Conservation (phyloP, 1,140 invertebrate species). For the Drosophila pachea region DNA sequence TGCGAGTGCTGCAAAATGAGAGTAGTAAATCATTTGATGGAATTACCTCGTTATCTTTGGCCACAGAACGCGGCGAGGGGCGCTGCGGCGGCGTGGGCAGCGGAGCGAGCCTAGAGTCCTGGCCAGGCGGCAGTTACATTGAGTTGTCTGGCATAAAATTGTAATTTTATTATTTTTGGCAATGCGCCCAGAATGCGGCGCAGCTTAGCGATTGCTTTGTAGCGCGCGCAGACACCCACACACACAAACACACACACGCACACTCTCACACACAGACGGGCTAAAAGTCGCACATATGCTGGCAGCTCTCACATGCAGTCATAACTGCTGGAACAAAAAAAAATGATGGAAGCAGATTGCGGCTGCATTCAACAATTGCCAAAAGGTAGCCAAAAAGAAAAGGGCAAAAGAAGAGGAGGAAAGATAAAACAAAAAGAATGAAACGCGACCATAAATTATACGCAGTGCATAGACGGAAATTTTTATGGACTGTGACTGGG, state of each 20-base stretch:
- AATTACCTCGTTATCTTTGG: conserved; percentile 76
- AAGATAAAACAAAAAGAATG: conserved; percentile 27
- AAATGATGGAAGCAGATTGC: conserved; percentile 30
- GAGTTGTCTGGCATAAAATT: conserved; percentile 68
- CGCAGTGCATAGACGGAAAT: conserved; percentile 68
- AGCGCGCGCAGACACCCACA: conserved; percentile 15
- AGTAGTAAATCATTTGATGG: conserved; percentile 68
- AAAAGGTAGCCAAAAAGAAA: conserved; percentile 47
- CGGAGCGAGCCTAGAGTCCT: conserved; percentile 12
- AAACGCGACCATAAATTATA: conserved; percentile 61
- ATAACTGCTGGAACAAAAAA: conserved; percentile 44
- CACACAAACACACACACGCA: conserved; percentile 17
- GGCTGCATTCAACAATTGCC: conserved; percentile 69
- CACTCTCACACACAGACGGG: conserved; percentile 11
- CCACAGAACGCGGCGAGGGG: conserved; percentile 37
- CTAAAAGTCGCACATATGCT: conserved; percentile 56
- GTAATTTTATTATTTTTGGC: conserved; percentile 77
- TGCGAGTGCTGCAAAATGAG: conserved; percentile 29
- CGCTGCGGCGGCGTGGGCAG: conserved; percentile 4
- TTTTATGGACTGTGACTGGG: conserved; percentile 67
- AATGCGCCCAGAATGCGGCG: conserved; percentile 46
- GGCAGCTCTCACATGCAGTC: conserved; percentile 49
- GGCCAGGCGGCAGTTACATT: conserved; percentile 47
- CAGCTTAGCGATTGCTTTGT: conserved; percentile 19
- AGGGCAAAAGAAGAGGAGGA: conserved; percentile 9